These are phyloP conservation scores for Scophthalmus maximus DNA, from an alignment of 2,113 vertebrate genomes.

Conservation along the genomic window DNA sequence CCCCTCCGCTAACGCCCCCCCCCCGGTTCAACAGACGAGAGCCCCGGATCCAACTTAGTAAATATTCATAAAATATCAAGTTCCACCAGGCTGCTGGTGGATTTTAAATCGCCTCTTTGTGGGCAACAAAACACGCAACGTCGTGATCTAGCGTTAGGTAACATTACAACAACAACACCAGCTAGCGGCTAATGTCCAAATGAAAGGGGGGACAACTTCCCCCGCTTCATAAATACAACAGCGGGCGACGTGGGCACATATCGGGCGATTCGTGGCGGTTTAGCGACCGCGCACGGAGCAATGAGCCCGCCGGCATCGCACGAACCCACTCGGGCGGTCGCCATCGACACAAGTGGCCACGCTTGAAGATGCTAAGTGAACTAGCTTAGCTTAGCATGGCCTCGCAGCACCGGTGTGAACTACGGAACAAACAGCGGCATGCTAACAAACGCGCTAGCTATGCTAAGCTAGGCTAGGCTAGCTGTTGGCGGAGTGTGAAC, in stretches of 20 bases:
- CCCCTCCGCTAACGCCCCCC: no score
- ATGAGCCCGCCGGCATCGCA: not conserved
- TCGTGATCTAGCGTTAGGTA: slow-evolving; percentile 70
- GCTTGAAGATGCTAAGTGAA: slow-evolving; percentile 66
- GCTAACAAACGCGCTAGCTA: slow-evolving; percentile 62
- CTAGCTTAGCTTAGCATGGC: slow-evolving; percentile 74
- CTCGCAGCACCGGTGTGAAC: slow-evolving; percentile 63
- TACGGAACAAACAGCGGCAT: slow-evolving; percentile 46
- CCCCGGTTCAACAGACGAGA: no score
- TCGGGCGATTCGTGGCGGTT: rapidly evolving
- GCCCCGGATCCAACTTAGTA: no score
- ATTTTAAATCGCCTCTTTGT: slow-evolving; percentile 59
- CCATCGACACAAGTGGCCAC: slow-evolving; percentile 63
- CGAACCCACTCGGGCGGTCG: not conserved
- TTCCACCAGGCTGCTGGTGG: no score
- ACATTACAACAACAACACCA: slow-evolving; percentile 74
- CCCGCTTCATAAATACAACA: not conserved
- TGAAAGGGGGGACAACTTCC: not conserved
- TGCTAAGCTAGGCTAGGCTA: slow-evolving; percentile 42
- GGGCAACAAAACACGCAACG: slow-evolving; percentile 66
- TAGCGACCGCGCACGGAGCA: not conserved
- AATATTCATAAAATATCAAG: no score
- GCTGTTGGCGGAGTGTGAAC: slow-evolving; percentile 32
- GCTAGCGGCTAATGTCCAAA: slow-evolving; percentile 45
- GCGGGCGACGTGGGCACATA: rapidly evolving